Evolutionary conservation across 53 echinoderm and acorn worm species (phyloP).

Genomic region (Holothuria scabra): DNA sequence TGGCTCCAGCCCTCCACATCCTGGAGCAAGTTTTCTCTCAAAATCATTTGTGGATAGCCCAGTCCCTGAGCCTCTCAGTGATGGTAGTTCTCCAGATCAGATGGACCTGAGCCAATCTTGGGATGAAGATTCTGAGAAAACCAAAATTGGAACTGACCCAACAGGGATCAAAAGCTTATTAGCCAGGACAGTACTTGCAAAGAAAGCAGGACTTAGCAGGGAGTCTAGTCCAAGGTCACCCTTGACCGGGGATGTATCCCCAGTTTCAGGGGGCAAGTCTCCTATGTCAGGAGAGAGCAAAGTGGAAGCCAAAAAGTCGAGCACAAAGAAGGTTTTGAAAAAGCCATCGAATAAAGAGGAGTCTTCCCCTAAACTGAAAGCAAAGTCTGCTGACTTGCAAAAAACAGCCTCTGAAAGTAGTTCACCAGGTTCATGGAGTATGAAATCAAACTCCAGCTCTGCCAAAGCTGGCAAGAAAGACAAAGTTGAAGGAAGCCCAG

Average conservation of each 20-base stretch:
- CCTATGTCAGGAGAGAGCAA: not conserved
- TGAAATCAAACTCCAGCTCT: slow-evolving; percentile 5
- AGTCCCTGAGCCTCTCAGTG: slow-evolving; percentile 31
- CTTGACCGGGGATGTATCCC: not conserved
- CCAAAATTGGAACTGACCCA: not conserved
- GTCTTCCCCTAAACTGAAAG: slow-evolving; percentile 5
- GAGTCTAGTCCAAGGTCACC: slow-evolving; percentile 10
- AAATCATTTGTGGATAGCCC: slow-evolving; percentile 37
- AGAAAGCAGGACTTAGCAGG: slow-evolving; percentile 1
- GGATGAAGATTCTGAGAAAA: slow-evolving; percentile 14
- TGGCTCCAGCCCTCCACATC: slow-evolving; percentile 47
- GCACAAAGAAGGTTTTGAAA: not conserved
- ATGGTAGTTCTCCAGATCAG: slow-evolving; percentile 28
- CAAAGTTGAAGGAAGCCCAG: slow-evolving; percentile 19
- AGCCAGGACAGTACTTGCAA: slow-evolving; percentile 7
- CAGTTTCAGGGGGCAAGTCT: not conserved
- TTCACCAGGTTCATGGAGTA: slow-evolving; percentile 37
- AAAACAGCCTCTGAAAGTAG: slow-evolving; percentile 14
- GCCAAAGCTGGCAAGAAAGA: slow-evolving; percentile 6
- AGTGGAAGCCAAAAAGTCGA: not conserved
- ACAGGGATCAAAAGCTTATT: slow-evolving; percentile 21
- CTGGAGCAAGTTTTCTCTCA: slow-evolving; percentile 20
- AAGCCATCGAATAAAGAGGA: not conserved
- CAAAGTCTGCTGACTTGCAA: not conserved
- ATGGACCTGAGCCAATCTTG: slow-evolving; percentile 35